Base-by-base conservation (phyloP, 2,888 invertebrate species). In the Zygaena filipendulae region DNA sequence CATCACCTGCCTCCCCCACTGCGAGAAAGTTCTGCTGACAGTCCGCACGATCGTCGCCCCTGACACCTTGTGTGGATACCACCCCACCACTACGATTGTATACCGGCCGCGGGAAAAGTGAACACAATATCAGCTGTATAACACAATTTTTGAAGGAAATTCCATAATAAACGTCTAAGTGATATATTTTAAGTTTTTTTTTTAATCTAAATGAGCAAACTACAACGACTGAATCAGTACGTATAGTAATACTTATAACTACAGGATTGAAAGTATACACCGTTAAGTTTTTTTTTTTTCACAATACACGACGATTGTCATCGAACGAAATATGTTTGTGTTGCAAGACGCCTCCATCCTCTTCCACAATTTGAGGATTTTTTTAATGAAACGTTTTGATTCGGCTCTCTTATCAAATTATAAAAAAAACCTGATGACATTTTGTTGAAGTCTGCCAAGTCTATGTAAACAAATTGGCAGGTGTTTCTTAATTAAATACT, bases 1-100 rank as follows among this genome's bases (percentile, higher is more conserved):
- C 2, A 45, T 68, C 8, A 60, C 55, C 1, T 59, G 58, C 25
- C 40, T 64, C 2, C 63, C 63, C 0, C 49, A 48, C 21, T 34
- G 30, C 4, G 52, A 57, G 2, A 55, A 43, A 19, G 23, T 66
- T 1, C 36, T 61, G 2, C 40, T 70, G 3, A 59, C 60, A 1
- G 48, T 63, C 3, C 43, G 56, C 3, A 61, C 62, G 0, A 39
- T 66, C 8, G 42, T 47, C 4, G n/a, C 32, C 1, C 11, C 38
- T 1, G 23, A 28, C 1, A 27, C 33, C 10, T 11, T 23, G 2
- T 29, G 28, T 4, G 44, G 41, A 10, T 35, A 46, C 20, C 35
- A 24, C 26, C 57, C 48, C 2, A 32, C 45, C 6, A 35, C 43
- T 7, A 50, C 59, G 1, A 35, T 54, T 3, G 44, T 60, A 3